A percentile compares a stretch with the other conserved stretches of the same genome.
phyloP scores from a whole-genome alignment of 2,113 vertebrate genomes.

The Saguinus imperator region DNA sequence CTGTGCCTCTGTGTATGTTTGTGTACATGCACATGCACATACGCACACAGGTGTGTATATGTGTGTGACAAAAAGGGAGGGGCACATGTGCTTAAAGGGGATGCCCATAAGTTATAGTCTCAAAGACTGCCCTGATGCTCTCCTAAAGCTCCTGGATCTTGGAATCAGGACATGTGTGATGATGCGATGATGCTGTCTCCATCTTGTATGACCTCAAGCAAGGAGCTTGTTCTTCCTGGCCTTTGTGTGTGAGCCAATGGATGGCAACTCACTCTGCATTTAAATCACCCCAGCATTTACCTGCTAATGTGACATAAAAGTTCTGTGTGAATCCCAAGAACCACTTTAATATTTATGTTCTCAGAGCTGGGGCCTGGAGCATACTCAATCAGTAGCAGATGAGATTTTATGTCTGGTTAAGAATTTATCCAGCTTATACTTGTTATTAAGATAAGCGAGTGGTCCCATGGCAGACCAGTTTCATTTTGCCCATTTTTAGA shows the following conservation, averaged over 20 bases:
- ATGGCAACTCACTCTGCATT: background rate
- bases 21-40: background rate
- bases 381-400: background rate
- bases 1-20: background rate
- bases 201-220: background rate
- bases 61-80: background rate
- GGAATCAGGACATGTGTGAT: background rate
- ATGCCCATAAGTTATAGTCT: background rate
- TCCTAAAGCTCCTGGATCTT: background rate
- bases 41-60: background rate
- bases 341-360: background rate
- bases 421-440: background rate
- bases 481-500: background rate
- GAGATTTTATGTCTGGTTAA: background rate
- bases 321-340: background rate
- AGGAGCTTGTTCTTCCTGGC: background rate
- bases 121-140: background rate
- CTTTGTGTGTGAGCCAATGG: background rate
- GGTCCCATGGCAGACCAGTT: background rate
- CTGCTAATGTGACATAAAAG: background rate
- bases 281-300: background rate
- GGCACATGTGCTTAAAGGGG: background rate
- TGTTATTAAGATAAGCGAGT: background rate
- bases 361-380: background rate
- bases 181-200: background rate